Evolutionary conservation across 2,888 invertebrate genomes (phyloP).

Genomic region (Cataglyphis albicans): DNA sequence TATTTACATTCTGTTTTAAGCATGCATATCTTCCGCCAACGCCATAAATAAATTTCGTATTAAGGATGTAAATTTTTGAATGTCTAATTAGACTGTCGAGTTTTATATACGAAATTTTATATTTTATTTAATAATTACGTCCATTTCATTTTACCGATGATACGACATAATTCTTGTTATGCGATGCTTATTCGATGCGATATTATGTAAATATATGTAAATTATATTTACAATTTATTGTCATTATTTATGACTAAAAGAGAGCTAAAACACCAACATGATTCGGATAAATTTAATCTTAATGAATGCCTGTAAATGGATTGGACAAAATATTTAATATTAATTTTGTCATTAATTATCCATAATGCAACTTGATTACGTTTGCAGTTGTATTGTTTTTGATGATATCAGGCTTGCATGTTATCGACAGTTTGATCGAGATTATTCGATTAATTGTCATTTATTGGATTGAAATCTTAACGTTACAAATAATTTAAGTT

Average conservation of each 20-base stretch:
- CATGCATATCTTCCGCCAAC: not conserved
- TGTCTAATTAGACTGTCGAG: slow-evolving; percentile 15
- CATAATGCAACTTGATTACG: slow-evolving; percentile 32
- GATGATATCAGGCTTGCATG: not conserved
- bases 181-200: not conserved
- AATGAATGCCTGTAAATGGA: slow-evolving; percentile 19
- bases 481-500: not conserved
- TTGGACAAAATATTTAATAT: slow-evolving; percentile 37
- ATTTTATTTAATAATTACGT: slow-evolving; percentile 24
- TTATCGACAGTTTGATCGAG: slow-evolving; percentile 2
- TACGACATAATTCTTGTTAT: slow-evolving; percentile 37
- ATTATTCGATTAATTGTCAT: slow-evolving; percentile 28
- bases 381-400: slow-evolving; percentile 33
- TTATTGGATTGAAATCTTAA: slow-evolving; percentile 3
- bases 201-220: slow-evolving; percentile 14
- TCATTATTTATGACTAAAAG: slow-evolving; percentile 43
- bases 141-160: slow-evolving; percentile 2
- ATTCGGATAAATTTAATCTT: slow-evolving; percentile 28
- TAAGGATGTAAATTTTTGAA: not conserved
- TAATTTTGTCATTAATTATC: slow-evolving; percentile 49
- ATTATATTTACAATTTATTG: slow-evolving; percentile 10
- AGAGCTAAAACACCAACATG: slow-evolving; percentile 15
- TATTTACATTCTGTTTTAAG: slow-evolving; percentile 38
- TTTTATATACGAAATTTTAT: slow-evolving; percentile 1
- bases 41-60: slow-evolving; percentile 18